phyloP scores from a whole-genome alignment of 2,113 vertebrate species.

The Alethe diademata region DNA sequence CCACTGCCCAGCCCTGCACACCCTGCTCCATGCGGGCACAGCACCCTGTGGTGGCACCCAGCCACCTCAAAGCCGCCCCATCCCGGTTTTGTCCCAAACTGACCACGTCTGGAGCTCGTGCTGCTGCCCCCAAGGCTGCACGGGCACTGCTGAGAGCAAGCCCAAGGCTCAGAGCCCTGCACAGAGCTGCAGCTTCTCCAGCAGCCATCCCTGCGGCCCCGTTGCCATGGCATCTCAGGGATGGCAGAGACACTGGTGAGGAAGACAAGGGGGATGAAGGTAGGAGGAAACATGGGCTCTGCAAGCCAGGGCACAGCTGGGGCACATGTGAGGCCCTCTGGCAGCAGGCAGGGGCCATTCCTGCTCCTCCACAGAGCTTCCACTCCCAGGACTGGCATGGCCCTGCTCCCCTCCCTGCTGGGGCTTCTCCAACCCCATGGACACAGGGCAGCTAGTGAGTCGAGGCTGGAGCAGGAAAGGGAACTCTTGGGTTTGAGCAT shows the following conservation, averaged over 20 bases:
- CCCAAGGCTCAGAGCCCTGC: background rate
- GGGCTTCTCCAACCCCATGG: background rate
- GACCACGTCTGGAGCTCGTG: background rate
- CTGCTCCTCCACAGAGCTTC: background rate
- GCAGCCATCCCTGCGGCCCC: background rate
- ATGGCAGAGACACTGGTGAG: background rate
- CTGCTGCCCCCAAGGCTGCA: background rate
- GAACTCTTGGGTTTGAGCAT: background rate
- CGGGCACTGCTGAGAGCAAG: background rate
- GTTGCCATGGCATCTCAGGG: conserved; percentile 41
- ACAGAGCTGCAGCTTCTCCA: background rate
- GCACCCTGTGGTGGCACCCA: background rate
- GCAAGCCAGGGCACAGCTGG: background rate
- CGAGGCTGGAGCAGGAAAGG: background rate
- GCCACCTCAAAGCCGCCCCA: background rate
- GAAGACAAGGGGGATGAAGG: background rate
- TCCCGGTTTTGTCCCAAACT: background rate
- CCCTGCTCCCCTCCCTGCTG: background rate
- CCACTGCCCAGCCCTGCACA: background rate
- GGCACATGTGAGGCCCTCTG: background rate
- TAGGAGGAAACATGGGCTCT: background rate
- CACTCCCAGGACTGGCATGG: accelerated
- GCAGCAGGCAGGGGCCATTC: background rate
- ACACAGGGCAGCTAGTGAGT: background rate
- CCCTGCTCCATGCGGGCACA: background rate